phyloP scores from a whole-genome alignment of 2,797 vertebrate species.

The Lates japonicus region DNA sequence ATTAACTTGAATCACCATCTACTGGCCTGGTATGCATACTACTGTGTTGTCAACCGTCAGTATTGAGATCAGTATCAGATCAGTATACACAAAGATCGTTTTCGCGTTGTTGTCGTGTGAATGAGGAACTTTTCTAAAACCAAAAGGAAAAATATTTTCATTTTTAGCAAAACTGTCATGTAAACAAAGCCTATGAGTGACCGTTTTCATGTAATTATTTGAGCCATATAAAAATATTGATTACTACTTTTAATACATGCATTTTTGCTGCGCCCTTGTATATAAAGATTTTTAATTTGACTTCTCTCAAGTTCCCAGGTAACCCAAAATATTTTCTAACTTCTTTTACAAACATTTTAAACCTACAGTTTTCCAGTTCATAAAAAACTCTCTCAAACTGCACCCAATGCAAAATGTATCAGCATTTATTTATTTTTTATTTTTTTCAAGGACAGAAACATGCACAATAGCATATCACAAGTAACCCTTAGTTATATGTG shows the following conservation, averaged over 20 bases:
- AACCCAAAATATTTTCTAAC: not conserved
- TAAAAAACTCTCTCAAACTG: not conserved
- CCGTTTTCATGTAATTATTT: not conserved
- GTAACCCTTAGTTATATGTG: constrained; percentile 15
- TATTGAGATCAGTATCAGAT: too few relatives aligned
- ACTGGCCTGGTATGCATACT: too few relatives aligned
- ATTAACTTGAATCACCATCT: too few relatives aligned
- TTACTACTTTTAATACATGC: not conserved
- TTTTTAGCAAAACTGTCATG: too few relatives aligned
- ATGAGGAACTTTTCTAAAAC: too few relatives aligned
- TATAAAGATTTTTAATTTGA: not conserved
- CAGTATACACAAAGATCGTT: too few relatives aligned
- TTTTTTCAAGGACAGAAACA: constrained; percentile 27
- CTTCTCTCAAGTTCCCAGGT: not conserved
- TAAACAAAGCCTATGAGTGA: too few relatives aligned
- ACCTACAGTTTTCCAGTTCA: not conserved
- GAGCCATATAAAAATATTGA: not conserved
- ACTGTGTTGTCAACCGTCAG: too few relatives aligned
- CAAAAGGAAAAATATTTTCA: too few relatives aligned
- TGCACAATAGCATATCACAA: not conserved
- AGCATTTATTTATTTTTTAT: not conserved
- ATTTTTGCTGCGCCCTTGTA: not conserved
- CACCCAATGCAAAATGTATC: not conserved
- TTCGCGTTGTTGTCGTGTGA: too few relatives aligned
- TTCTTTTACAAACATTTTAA: not conserved